phyloP scores from a whole-genome alignment of 1,140 invertebrate genomes.

The Brachionus koreanus region DNA sequence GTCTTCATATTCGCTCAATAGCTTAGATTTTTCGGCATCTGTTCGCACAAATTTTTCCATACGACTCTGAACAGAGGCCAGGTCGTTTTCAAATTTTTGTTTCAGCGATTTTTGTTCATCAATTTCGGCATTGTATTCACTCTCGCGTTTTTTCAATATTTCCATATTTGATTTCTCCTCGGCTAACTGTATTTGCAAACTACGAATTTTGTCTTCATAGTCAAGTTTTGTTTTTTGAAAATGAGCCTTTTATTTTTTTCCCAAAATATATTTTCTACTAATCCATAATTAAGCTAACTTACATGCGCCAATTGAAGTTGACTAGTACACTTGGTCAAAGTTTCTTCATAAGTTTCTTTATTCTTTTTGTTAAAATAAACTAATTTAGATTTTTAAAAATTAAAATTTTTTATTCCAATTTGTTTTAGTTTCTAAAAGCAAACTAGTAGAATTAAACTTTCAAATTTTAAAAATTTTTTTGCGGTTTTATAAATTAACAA shows the following conservation, averaged over 20 bases:
- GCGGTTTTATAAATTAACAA: no score
- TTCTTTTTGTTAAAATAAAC: neutral
- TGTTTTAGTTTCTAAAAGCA: no score
- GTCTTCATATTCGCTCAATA: conserved; percentile 20
- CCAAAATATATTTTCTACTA: neutral
- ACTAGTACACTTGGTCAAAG: neutral
- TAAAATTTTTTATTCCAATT: neutral
- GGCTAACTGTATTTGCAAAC: conserved; percentile 12
- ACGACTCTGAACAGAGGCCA: neutral
- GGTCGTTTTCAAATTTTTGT: conserved; percentile 4
- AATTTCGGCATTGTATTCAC: neutral
- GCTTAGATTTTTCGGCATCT: neutral
- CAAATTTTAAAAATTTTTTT: no score
- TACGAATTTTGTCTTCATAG: conserved; percentile 14
- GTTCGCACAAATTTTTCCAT: neutral
- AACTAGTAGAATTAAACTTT: no score
- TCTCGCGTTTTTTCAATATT: conserved; percentile 29
- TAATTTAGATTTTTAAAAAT: neutral
- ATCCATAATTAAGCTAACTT: neutral
- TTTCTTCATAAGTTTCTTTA: conserved; percentile 42
- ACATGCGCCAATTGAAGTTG: conserved; percentile 34
- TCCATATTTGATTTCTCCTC: conserved; percentile 33
- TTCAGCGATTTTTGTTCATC: neutral
- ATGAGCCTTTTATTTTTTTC: neutral
- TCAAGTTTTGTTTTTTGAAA: conserved; percentile 24